These are phyloP conservation scores for Diplosoma virens DNA, from an alignment of 23 tunicate species.

Conservation along the genomic window DNA sequence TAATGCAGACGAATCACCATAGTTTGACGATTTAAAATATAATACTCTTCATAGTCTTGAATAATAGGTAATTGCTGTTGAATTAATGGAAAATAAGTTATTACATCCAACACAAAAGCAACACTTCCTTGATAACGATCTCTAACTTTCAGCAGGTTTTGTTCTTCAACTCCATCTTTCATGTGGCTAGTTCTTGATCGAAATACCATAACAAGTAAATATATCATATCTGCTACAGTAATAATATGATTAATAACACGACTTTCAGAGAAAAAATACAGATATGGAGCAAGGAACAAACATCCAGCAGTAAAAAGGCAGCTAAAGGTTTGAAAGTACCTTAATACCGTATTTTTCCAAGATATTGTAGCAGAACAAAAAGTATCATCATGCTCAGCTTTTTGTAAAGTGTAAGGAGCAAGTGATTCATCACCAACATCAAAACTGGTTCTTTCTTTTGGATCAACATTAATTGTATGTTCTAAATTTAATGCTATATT, in stretches of 20 bases:
- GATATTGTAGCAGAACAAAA: slow-evolving; percentile 61
- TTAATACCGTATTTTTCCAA: slow-evolving; percentile 59
- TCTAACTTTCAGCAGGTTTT: slow-evolving; percentile 57
- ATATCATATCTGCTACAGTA: slow-evolving; percentile 54
- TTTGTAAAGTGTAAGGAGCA: slow-evolving; percentile 50
- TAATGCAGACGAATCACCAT: slow-evolving; percentile 66
- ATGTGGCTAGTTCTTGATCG: slow-evolving; percentile 77
- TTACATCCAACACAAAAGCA: slow-evolving; percentile 57
- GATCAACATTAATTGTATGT: too few relatives aligned
- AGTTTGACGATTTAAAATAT: slow-evolving; percentile 51
- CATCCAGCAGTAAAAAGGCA: slow-evolving; percentile 47
- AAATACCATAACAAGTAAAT: slow-evolving; percentile 51
- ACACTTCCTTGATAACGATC: slow-evolving; percentile 69
- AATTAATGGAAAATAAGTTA: slow-evolving; percentile 46
- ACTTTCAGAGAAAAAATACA: slow-evolving; percentile 56
- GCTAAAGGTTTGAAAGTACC: slow-evolving; percentile 44
- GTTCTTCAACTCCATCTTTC: slow-evolving; percentile 79
- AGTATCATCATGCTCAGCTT: slow-evolving; percentile 48
- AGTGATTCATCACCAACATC: too few relatives aligned
- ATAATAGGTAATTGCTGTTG: slow-evolving; percentile 38
- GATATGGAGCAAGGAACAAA: slow-evolving; percentile 61
- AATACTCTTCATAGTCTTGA: slow-evolving; percentile 32
- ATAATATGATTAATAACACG: slow-evolving; percentile 23
- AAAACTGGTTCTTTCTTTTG: too few relatives aligned
- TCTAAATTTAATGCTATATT: too few relatives aligned